Evolutionary conservation across 2,888 invertebrate genomes (phyloP).

Genomic region (Neelides folsomi): DNA sequence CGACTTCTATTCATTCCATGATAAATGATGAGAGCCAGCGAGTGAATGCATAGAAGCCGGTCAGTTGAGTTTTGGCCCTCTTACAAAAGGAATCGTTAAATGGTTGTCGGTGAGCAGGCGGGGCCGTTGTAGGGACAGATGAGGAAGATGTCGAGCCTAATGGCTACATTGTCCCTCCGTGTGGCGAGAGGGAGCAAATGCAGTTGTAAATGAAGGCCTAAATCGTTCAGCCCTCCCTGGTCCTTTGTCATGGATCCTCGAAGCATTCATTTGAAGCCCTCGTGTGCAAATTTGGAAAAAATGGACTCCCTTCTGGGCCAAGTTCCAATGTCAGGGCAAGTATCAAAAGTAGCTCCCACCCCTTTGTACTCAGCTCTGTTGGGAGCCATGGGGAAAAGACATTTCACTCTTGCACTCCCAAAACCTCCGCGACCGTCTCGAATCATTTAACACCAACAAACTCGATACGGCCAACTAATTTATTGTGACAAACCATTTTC

Average conservation of each 20-base stretch:
- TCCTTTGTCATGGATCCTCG: too few relatives aligned
- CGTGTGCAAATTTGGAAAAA: slow-evolving; percentile 11
- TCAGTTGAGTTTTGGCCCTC: too few relatives aligned
- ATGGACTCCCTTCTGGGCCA: slow-evolving; percentile 1
- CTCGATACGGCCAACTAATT: slow-evolving; percentile 27
- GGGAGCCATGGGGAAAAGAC: neutral
- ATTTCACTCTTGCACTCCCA: too few relatives aligned
- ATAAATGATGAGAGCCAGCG: too few relatives aligned
- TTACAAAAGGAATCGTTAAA: too few relatives aligned
- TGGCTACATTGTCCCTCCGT: neutral
- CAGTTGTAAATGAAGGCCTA: neutral
- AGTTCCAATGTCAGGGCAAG: too few relatives aligned
- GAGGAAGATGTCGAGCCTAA: neutral
- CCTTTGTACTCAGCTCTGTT: neutral
- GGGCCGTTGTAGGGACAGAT: neutral
- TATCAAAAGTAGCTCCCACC: too few relatives aligned
- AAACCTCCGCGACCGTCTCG: slow-evolving; percentile 19
- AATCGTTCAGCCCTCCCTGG: too few relatives aligned
- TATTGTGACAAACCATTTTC: slow-evolving; percentile 27
- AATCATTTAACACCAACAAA: slow-evolving; percentile 33
- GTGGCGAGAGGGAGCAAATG: neutral
- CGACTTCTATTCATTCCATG: too few relatives aligned
- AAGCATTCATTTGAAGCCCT: neutral
- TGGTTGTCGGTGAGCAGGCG: neutral
- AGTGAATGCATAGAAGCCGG: too few relatives aligned